Evolutionary conservation across 2,113 vertebrate species (phyloP).

Genomic region (Otolemur garnettii): DNA sequence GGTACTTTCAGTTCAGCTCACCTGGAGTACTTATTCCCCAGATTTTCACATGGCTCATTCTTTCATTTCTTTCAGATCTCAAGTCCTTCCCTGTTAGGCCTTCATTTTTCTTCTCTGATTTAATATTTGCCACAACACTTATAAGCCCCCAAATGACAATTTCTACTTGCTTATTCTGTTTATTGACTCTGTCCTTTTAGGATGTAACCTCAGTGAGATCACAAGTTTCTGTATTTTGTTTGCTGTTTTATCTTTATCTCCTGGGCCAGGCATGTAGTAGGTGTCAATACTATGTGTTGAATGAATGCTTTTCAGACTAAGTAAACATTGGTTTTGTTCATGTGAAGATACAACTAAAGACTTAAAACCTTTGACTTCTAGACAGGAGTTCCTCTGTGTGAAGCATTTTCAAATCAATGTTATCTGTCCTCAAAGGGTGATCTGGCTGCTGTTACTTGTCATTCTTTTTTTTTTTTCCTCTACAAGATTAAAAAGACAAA

Average conservation of each 20-base stretch:
- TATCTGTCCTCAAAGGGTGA: slow-evolving; percentile 11
- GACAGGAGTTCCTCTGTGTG: background rate
- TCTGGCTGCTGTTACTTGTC: slow-evolving; percentile 51
- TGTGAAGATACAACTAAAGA: background rate
- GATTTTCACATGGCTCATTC: background rate
- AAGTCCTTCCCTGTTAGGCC: background rate
- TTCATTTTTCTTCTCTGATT: background rate
- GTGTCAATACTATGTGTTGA: background rate
- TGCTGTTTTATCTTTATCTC: background rate
- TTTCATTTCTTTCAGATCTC: background rate
- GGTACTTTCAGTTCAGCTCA: background rate
- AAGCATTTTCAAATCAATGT: slow-evolving; percentile 19
- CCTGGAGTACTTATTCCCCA: background rate
- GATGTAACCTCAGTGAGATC: background rate
- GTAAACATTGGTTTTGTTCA: slow-evolving; percentile 2
- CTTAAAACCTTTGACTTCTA: background rate
- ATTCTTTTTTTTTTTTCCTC: background rate
- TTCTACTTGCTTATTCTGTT: slow-evolving; percentile 25
- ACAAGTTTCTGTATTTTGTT: background rate
- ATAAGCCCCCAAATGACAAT: background rate
- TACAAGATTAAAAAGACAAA: slow-evolving; percentile 19
- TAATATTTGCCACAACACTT: background rate
- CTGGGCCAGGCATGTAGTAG: background rate
- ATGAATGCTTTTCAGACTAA: slow-evolving; percentile 10
- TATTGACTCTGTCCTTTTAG: background rate